Conservation (phyloP, 2,797 vertebrate species). For the Hypotaenidia philippensis region DNA sequence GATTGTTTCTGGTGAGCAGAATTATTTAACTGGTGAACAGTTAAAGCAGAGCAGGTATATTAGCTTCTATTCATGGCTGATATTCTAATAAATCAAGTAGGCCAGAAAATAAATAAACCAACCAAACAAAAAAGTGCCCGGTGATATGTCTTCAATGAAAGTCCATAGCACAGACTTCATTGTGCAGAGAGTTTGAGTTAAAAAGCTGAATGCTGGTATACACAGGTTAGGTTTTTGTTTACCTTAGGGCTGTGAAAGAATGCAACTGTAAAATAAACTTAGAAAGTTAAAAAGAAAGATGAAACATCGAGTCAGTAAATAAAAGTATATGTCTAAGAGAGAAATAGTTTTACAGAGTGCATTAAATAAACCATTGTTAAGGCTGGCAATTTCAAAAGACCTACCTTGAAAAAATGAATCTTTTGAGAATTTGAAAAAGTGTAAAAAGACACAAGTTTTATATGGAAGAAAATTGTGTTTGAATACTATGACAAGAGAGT, state of each 20-base stretch:
- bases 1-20: background rate
- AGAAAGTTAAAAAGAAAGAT: slow-evolving; percentile 26
- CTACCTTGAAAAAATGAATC: background rate
- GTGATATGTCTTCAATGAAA: background rate
- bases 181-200: background rate
- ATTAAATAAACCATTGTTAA: slow-evolving; percentile 2
- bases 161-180: background rate
- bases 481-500: background rate
- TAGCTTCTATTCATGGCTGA: background rate
- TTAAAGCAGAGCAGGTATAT: slow-evolving; percentile 27
- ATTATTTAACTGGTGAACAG: background rate
- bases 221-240: background rate
- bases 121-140: background rate
- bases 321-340: background rate
- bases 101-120: background rate
- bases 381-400: background rate
- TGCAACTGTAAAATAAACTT: slow-evolving; percentile 10
- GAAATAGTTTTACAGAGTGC: background rate
- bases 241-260: background rate
- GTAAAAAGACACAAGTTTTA: background rate
- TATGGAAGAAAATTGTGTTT: background rate
- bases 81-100: background rate
- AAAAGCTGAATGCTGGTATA: background rate
- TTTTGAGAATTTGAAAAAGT: background rate
- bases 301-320: background rate